Base-by-base conservation (phyloP, 2,113 vertebrate genomes). In the Morone saxatilis region DNA sequence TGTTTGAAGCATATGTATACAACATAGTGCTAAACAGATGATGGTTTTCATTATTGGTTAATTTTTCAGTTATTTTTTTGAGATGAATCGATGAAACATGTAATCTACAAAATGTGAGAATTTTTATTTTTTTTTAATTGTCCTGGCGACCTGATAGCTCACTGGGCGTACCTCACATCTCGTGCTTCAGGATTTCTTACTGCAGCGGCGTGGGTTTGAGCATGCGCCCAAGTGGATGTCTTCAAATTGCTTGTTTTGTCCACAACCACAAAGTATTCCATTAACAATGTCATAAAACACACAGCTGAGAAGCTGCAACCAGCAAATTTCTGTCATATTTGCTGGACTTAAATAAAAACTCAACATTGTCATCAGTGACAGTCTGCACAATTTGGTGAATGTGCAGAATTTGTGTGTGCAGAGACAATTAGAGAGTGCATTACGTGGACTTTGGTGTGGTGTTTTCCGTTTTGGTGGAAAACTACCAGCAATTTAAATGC, bases 1-100 rank as follows among this genome's bases (percentile, higher is more conserved):
- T 77, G 65, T 8, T 54, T 67, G 60, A 81, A 43, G 36, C 50
- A 65, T 50, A 67, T 56, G 53, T 71, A 16, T 45, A 54, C 47
- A 76, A 71, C 8, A 2, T 17, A 31, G 16, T 6, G 11, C 48
- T 22, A 10, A 17, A 20, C 1, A 19, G 38, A 22, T 53, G 12
- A 50, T 59, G 53, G 14, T 36, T 31, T 65, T 25, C 2, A 41
- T 71, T 56, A 19, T 9, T n/a, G 14, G 20, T 25, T 51, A 0
- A 10, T 43, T 43, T 36, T 8, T 78, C 2, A 12, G 12, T n/a
- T 19, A 2, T 12, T 22, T 11, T 25, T 43, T 36, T 22, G 3
- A 7, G 13, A 40, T 59, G 20, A 51, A 53, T 71, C 0, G 0
- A 41, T 61, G 1, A 19, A 69, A 54, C 1, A 8, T 65, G 53